A percentile compares a stretch with the other conserved stretches of the same genome.
Evolutionary conservation across 2,888 invertebrate species (phyloP).

Genomic region (Meta bourneti): DNA sequence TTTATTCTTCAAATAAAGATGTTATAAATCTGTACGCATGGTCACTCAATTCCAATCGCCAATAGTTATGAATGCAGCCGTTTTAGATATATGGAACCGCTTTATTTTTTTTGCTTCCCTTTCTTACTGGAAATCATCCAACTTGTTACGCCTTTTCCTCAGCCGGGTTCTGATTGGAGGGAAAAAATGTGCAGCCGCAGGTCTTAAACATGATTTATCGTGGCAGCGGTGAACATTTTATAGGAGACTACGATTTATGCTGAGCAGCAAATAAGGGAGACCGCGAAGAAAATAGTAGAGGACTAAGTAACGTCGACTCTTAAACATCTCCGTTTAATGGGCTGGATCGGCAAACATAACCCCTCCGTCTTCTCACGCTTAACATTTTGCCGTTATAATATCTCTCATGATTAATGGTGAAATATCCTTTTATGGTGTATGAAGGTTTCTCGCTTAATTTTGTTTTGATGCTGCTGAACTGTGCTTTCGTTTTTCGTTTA

Average conservation of each 20-base stretch:
- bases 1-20: too few relatives aligned
- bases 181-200: slow-evolving; percentile 29
- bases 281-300: slow-evolving; percentile 28
- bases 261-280: slow-evolving; percentile 42
- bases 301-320: slow-evolving; percentile 59
- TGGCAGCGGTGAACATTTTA: slow-evolving; percentile 62
- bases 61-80: neutral
- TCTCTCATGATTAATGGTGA: slow-evolving; percentile 51
- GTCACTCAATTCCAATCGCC: neutral
- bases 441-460: slow-evolving; percentile 27
- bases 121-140: slow-evolving; percentile 54
- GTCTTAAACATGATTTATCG: slow-evolving; percentile 63
- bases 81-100: neutral
- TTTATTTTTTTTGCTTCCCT: neutral
- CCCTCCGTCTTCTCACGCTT: slow-evolving; percentile 41
- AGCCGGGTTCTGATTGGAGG: slow-evolving; percentile 31
- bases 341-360: slow-evolving; percentile 47
- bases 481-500: slow-evolving; percentile 10
- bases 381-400: slow-evolving; percentile 61
- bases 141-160: slow-evolving; percentile 54
- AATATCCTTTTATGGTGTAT: slow-evolving; percentile 43
- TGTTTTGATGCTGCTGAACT: slow-evolving; percentile 14
- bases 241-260: slow-evolving; percentile 65
- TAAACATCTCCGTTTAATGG: slow-evolving; percentile 68
- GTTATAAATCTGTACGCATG: too few relatives aligned